A percentile compares a stretch with the other conserved stretches of the same genome.
Conservation (phyloP, 1,140 invertebrate genomes). For the Pogonomyrmex californicus region DNA sequence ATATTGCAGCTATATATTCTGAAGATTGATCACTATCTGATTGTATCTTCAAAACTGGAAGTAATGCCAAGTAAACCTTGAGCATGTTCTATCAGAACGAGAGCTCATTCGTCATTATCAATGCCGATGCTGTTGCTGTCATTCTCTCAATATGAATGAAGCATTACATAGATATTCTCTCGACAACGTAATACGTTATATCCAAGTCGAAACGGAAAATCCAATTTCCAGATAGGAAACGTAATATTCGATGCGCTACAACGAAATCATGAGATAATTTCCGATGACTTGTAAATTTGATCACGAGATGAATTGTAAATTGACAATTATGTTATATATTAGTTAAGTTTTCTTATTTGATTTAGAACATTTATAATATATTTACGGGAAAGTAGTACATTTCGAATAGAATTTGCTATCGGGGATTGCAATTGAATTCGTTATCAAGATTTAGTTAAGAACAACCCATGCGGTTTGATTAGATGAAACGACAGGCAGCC, state of each 20-base stretch:
- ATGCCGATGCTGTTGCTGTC: slow-evolving; percentile 12
- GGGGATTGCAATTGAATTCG: slow-evolving; percentile 39
- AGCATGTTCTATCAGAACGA: not conserved
- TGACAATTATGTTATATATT: not conserved
- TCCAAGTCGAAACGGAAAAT: not conserved
- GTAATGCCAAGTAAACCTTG: not conserved
- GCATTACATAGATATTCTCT: slow-evolving; percentile 22
- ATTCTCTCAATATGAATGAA: slow-evolving; percentile 12
- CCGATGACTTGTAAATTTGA: not conserved
- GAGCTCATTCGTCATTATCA: slow-evolving; percentile 6
- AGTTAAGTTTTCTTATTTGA: not conserved
- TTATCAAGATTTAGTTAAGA: slow-evolving; percentile 53
- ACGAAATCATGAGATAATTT: not conserved
- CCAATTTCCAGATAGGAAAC: not conserved
- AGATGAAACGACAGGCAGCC: slow-evolving; percentile 12
- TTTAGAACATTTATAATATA: not conserved
- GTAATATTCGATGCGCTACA: not conserved
- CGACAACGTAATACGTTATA: not conserved
- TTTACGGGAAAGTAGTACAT: not conserved
- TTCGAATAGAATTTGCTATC: slow-evolving; percentile 1
- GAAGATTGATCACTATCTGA: slow-evolving; percentile 23
- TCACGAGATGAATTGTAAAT: not conserved
- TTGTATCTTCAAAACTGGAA: slow-evolving; percentile 4
- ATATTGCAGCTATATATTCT: slow-evolving; percentile 9
- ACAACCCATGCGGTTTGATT: slow-evolving; percentile 59